Base-by-base conservation (phyloP, 2,888 invertebrate species). In the Cylindroiulus punctatus region DNA sequence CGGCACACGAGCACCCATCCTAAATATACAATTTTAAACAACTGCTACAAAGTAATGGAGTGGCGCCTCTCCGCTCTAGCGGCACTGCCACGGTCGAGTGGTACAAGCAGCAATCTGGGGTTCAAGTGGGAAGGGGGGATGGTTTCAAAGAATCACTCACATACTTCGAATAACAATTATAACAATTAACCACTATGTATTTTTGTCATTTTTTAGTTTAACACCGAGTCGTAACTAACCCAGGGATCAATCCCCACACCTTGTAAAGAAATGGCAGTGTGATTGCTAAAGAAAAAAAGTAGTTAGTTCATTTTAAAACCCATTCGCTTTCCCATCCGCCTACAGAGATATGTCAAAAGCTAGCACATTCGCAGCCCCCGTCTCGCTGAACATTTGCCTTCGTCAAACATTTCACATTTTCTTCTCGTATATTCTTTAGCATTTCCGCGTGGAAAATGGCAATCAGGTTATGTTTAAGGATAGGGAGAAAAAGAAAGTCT, bases 181-280 rank as follows among this genome's bases (percentile, higher is more conserved):
- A 87, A 87, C 87, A 87, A 86, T 87, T 86, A 84, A 87, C 86
- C 87, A 87, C 86, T 86, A 86, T 84, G 86, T 87, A 87, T 42
- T 84, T 76, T 76, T 76, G 30, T 76, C 76, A 30, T 76, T 76
- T 76, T 76, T 30, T 30, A 32, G 76, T 76, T 26, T 84, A 84
- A 87, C 87, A 87, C 86, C 86, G 82, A 84, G 57, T 87, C 87
- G 30, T 76, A 87, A 87, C 87, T 84, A 87, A 86, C 87, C 86
- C 84, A 84, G 36, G 65, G 82, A 83, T 40, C 81, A 44, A 82
- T 82, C 82, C 86, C 84, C 86, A 44, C 87, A 65, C 87, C 40
- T 81, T 86, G 42, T 86, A 86, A 86, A 86, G 65, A 87, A 87
- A 87, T 87, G 87, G 87, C 87, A 87, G 87, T 87, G 87, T 87